phyloP scores from a whole-genome alignment of 2,888 invertebrate species.

The Chymomyza caudatula region DNA sequence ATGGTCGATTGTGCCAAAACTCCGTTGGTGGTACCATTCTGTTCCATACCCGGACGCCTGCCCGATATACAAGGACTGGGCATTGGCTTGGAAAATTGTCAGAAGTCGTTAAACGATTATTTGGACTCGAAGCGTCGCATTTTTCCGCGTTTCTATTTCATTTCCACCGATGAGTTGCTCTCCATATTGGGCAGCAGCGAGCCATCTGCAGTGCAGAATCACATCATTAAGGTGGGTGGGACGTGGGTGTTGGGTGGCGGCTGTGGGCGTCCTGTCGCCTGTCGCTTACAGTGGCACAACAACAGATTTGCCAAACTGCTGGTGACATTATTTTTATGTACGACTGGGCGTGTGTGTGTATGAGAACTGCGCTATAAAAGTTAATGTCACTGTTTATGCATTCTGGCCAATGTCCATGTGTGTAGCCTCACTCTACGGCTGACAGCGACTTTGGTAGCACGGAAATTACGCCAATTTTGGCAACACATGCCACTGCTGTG shows the following conservation, averaged over 20 bases:
- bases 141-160: slow-evolving; percentile 95
- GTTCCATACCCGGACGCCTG: slow-evolving; percentile 85
- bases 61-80: slow-evolving; percentile 87
- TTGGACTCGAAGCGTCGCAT: slow-evolving; percentile 91
- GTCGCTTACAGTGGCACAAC: slow-evolving; percentile 50
- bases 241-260: not conserved
- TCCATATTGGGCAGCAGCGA: slow-evolving; percentile 93
- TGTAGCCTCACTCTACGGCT: slow-evolving; percentile 2
- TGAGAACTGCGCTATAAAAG: slow-evolving; percentile 54
- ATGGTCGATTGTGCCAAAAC: slow-evolving; percentile 91
- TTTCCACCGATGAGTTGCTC: slow-evolving; percentile 94
- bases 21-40: slow-evolving; percentile 88
- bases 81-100: slow-evolving; percentile 89
- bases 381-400: slow-evolving; percentile 74
- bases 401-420: slow-evolving; percentile 67
- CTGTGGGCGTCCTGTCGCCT: not conserved
- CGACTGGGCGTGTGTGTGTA: slow-evolving; percentile 26
- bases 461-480: slow-evolving; percentile 68
- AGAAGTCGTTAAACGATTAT: slow-evolving; percentile 94
- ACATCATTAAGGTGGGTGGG: slow-evolving; percentile 89
- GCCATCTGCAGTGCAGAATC: slow-evolving; percentile 91
- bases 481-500: slow-evolving; percentile 60
- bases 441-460: slow-evolving; percentile 25
- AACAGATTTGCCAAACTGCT: slow-evolving; percentile 72
- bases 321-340: slow-evolving; percentile 70